These are phyloP conservation scores for Chloebia gouldiae DNA, from an alignment of 2,113 vertebrate genomes.

Conservation along the genomic window DNA sequence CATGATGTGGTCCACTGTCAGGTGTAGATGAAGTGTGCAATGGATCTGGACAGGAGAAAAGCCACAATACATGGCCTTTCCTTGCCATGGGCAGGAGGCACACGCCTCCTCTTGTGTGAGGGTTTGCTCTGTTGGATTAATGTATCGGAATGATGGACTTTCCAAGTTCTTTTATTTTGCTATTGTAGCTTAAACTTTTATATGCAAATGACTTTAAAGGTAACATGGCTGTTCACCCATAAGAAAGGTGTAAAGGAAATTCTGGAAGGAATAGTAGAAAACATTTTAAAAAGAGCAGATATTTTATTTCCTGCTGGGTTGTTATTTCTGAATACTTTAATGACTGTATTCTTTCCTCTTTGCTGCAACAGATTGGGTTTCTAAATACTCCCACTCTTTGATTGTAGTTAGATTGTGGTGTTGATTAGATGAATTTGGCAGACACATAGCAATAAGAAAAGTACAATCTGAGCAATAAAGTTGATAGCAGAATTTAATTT, in stretches of 20 bases:
- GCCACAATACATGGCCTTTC: accelerated
- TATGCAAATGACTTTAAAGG: not conserved
- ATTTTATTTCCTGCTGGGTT: not conserved
- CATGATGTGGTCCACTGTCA: accelerated
- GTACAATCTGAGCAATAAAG: constrained; percentile 18
- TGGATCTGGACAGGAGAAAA: not conserved
- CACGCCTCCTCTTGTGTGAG: accelerated
- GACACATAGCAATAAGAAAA: not conserved
- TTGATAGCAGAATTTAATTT: constrained; percentile 37
- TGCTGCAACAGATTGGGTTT: constrained; percentile 28
- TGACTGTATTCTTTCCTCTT: constrained; percentile 52
- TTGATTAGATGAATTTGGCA: constrained; percentile 22
- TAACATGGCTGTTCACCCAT: not conserved
- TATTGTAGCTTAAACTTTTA: not conserved
- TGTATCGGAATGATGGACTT: not conserved
- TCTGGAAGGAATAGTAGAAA: not conserved
- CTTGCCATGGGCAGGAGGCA: not conserved
- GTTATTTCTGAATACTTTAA: not conserved
- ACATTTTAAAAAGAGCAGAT: not conserved
- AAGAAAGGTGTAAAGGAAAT: not conserved
- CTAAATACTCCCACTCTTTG: constrained; percentile 57
- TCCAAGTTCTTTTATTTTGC: not conserved
- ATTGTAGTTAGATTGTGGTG: constrained; percentile 29
- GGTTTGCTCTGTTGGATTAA: not conserved
- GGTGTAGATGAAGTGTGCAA: accelerated